Conservation (phyloP, 2,797 vertebrate genomes). For the Darevskia mixta region DNA sequence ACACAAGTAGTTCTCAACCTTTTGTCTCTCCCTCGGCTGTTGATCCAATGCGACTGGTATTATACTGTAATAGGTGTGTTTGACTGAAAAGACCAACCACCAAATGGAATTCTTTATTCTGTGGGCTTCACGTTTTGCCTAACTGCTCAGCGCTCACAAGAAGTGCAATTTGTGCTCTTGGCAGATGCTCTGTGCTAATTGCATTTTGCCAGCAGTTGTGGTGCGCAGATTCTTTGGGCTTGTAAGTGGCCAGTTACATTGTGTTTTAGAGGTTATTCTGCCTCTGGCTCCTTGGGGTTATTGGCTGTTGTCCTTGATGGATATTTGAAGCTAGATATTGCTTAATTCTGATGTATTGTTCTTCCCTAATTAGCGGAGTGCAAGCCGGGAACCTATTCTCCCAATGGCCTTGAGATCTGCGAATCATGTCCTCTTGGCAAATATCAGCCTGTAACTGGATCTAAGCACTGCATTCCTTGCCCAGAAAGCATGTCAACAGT, state of each 20-base stretch:
- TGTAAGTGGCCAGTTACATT: slow-evolving; percentile 4
- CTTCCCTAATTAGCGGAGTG: slow-evolving; percentile 87
- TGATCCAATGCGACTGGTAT: not conserved
- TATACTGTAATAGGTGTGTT: not conserved
- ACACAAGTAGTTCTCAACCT: not conserved
- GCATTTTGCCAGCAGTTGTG: not conserved
- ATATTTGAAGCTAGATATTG: not conserved
- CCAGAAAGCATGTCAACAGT: slow-evolving; percentile 90
- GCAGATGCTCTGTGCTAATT: not conserved
- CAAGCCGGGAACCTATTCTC: slow-evolving; percentile 92
- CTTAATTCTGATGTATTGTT: slow-evolving; percentile 35
- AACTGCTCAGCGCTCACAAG: not conserved
- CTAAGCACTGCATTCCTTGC: slow-evolving; percentile 87
- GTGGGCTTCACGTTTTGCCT: not conserved
- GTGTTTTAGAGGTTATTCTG: not conserved
- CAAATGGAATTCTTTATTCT: not conserved
- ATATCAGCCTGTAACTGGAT: slow-evolving; percentile 88
- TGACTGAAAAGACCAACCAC: not conserved
- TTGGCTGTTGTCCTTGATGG: slow-evolving; percentile 7
- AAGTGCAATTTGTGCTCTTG: not conserved
- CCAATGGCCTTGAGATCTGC: slow-evolving; percentile 93
- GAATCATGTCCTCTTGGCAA: slow-evolving; percentile 94
- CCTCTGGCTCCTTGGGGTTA: not conserved
- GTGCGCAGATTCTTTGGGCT: not conserved
- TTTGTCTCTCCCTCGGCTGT: not conserved